phyloP scores from a whole-genome alignment of 2,888 invertebrate genomes.

The Pristionchus exspectatus region DNA sequence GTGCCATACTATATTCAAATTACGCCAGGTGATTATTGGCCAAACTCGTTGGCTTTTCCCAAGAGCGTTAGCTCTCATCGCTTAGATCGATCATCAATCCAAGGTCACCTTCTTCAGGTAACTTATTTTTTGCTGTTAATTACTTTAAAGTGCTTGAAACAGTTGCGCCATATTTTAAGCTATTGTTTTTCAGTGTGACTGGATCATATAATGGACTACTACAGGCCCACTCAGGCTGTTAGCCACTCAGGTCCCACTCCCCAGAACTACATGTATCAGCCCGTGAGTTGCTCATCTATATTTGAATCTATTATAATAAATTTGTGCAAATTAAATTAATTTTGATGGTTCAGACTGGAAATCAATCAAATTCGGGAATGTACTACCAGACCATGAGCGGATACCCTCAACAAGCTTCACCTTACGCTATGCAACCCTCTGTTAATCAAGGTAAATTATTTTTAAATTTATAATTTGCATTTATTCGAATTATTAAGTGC shows the following conservation, averaged over 20 bases:
- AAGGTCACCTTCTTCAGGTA: constrained; percentile 53
- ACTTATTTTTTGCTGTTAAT: constrained; percentile 13
- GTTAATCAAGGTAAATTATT: constrained; percentile 52
- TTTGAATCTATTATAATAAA: background rate
- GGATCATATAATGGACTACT: constrained; percentile 52
- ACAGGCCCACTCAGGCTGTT: constrained; percentile 42
- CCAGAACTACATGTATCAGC: constrained; percentile 55
- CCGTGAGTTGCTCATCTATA: constrained; percentile 19
- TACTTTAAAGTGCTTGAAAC: background rate
- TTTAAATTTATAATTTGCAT: background rate
- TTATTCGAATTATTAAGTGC: background rate
- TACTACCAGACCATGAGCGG: constrained; percentile 53
- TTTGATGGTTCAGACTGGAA: constrained; percentile 39
- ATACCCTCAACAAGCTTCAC: constrained; percentile 43
- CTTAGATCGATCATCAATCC: constrained; percentile 55
- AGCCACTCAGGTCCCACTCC: constrained; percentile 50
- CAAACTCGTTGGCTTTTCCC: background rate
- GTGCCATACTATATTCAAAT: background rate
- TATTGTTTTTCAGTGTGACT: constrained; percentile 13
- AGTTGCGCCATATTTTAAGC: background rate
- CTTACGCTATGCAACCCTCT: constrained; percentile 52
- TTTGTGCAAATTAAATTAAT: background rate
- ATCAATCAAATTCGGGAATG: constrained; percentile 52
- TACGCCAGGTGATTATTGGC: constrained; percentile 47
- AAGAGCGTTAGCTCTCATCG: constrained; percentile 41